Percentiles rank a stretch among this genome's conserved stretches.
Evolutionary conservation across 1,140 invertebrate species (phyloP).

Genomic region (Orius laevigatus): DNA sequence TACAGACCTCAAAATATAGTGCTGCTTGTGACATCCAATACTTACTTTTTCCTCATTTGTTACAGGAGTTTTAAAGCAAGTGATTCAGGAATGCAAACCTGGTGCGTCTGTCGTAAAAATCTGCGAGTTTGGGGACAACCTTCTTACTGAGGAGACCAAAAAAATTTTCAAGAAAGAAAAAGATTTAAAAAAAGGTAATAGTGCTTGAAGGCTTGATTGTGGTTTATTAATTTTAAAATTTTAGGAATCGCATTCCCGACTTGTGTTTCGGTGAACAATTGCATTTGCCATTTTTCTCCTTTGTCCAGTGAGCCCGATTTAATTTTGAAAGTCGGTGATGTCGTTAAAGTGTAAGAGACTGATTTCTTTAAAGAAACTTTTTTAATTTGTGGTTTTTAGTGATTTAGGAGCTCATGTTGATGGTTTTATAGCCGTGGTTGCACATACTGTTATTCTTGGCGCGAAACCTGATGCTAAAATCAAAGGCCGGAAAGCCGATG

Average conservation of each 20-base stretch:
- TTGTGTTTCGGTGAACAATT: constrained; percentile 96
- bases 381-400: constrained; percentile 35
- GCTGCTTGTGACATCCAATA: not conserved
- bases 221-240: constrained; percentile 13
- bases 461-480: constrained; percentile 50
- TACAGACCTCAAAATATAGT: too few species aligned
- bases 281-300: constrained; percentile 97
- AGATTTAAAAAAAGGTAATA: constrained; percentile 78
- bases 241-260: constrained; percentile 90
- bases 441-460: constrained; percentile 87
- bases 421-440: constrained; percentile 96
- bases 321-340: constrained; percentile 76
- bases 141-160: constrained; percentile 77
- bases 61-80: constrained; percentile 76
- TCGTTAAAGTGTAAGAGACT: constrained; percentile 87
- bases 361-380: constrained; percentile 2
- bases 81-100: constrained; percentile 72
- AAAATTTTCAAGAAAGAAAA: constrained; percentile 99
- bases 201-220: not conserved
- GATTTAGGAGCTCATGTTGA: constrained; percentile 97
- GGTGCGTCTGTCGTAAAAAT: constrained; percentile 80
- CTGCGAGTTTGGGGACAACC: constrained; percentile 81
- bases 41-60: constrained; percentile 22
- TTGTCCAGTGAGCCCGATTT: constrained; percentile 82
- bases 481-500: constrained; percentile 83